Percentiles rank a stretch among this genome's conserved stretches.
Conservation (phyloP, 2,113 vertebrate genomes). For the Crotophaga sulcirostris region DNA sequence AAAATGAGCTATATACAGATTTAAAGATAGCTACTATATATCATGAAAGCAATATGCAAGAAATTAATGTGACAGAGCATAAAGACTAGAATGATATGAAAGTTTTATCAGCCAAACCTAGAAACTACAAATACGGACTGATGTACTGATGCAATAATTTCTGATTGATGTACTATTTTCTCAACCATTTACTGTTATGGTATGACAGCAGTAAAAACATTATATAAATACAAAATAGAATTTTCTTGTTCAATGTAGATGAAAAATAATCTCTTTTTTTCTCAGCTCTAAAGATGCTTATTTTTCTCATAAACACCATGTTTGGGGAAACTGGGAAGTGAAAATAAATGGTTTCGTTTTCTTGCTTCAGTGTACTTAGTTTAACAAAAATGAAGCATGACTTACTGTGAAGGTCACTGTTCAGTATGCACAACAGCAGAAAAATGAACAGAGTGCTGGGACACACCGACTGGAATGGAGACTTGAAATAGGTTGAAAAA, state of each 20-base stretch:
- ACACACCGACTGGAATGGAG: accelerated
- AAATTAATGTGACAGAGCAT: neutral
- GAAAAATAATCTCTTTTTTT: neutral
- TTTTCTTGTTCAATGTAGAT: neutral
- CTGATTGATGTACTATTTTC: neutral
- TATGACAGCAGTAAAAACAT: neutral
- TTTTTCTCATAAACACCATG: neutral
- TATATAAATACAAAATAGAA: neutral
- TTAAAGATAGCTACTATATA: neutral
- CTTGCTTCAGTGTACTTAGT: neutral
- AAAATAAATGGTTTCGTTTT: constrained; percentile 38
- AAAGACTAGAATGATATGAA: neutral
- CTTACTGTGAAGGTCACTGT: constrained; percentile 3
- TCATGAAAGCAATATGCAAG: neutral
- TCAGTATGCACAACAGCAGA: neutral
- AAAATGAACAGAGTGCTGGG: neutral
- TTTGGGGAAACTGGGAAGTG: neutral
- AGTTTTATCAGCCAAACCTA: neutral
- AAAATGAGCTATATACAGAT: neutral
- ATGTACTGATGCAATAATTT: neutral
- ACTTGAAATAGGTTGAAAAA: neutral
- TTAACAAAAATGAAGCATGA: neutral
- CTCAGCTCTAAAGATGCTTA: neutral
- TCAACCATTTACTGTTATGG: neutral
- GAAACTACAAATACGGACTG: neutral